Base-by-base conservation (phyloP, 2,113 vertebrate genomes). In the Microcebus jonahi region DNA sequence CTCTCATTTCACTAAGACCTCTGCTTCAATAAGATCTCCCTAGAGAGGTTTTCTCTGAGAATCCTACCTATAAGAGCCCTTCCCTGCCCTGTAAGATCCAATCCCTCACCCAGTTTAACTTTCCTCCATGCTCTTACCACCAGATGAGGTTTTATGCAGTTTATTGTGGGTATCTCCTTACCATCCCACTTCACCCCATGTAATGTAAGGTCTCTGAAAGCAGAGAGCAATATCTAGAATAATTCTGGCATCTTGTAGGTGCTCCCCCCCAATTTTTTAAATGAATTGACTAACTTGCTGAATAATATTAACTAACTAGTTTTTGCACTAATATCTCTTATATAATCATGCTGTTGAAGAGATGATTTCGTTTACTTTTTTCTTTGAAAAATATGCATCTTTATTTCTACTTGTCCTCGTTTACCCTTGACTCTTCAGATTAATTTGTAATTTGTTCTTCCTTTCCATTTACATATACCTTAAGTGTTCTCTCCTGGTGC, bases 121-220 rank as follows among this genome's bases (percentile, higher is more conserved):
- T 87, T 53, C 39, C 45, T 82, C 48, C 17, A 6, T 20, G 27
- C 20, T n/a, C 11, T 42, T 15, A n/a, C 36, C 67, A 21, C 14
- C 3, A 8, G 8, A 1, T 61, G 11, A 55, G 20, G 34, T 29
- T 20, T 6, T 14, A 14, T 17, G 10, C 23, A 21, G 3, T 42
- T 76, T 53, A 2, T 12, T 34, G 1, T 0, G 0, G 23, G 0
- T 0, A 8, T 39, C 6, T 12, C 6, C 2, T 27, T 10, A 0
- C 13, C 34, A 6, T 71, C 23, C 2, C 18, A 27, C 3, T 23
- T 67, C 39, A 83, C 12, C 3, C 27, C 7, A 20, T 5, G 11
- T 4, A 59, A 18, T 27, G 3, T 0, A 39, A 90, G n/a, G 2
- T 61, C 34, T 42, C 67, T 61, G 18, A 75, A 55, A 88, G 11